Evolutionary conservation across 2,113 vertebrate genomes (phyloP).

Genomic region (Strix uralensis): DNA sequence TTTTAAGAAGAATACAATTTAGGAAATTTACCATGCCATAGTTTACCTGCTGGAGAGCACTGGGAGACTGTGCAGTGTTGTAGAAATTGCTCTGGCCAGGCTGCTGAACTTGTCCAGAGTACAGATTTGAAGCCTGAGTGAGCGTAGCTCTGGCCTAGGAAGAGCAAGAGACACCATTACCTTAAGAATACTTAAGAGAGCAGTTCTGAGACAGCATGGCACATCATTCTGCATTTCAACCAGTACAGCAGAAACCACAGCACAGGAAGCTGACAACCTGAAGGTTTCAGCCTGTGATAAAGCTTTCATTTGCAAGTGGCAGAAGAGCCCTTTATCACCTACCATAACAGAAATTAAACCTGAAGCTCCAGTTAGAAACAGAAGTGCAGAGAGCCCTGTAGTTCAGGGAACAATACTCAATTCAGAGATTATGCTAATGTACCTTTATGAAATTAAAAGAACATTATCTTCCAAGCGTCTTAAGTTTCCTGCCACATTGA

Average conservation of each 20-base stretch:
- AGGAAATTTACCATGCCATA: conserved; percentile 82
- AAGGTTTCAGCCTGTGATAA: not conserved
- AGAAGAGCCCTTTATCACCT: not conserved
- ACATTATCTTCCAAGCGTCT: not conserved
- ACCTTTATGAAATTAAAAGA: not conserved
- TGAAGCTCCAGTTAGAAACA: not conserved
- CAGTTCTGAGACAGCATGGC: not conserved
- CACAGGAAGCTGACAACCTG: not conserved
- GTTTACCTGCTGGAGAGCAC: conserved; percentile 95
- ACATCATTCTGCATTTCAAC: not conserved
- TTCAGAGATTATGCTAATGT: not conserved
- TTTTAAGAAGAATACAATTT: conserved; percentile 59
- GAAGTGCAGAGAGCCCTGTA: not conserved
- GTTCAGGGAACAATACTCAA: not conserved
- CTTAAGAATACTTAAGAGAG: not conserved
- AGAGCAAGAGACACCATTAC: not conserved
- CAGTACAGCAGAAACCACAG: not conserved
- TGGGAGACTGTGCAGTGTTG: conserved; percentile 93
- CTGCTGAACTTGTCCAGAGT: conserved; percentile 94
- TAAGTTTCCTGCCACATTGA: not conserved
- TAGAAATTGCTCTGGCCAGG: conserved; percentile 96
- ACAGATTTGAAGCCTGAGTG: conserved; percentile 95
- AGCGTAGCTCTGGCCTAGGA: conserved; percentile 93
- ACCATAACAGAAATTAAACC: not conserved
- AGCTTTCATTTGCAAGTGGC: not conserved